Conservation (phyloP, 2,113 vertebrate species). For the Labeo catla region DNA sequence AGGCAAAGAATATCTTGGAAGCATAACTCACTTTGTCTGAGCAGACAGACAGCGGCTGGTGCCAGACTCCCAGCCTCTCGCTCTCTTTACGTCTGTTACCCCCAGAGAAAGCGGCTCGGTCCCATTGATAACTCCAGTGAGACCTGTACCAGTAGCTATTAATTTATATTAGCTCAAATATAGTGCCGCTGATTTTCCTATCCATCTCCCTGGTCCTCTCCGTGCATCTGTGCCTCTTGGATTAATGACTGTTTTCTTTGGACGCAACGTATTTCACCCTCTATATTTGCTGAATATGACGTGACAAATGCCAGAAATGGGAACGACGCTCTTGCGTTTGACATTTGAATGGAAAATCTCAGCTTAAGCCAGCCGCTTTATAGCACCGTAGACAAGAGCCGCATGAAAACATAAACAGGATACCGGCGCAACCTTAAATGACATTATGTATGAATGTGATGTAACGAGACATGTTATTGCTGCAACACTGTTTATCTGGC, state of each 20-base stretch:
- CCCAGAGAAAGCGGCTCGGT: slow-evolving; percentile 6
- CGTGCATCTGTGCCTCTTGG: slow-evolving; percentile 43
- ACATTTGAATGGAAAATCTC: slow-evolving; percentile 59
- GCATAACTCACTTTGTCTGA: slow-evolving; percentile 44
- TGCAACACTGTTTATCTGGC: slow-evolving; percentile 57
- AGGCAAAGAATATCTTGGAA: slow-evolving; percentile 35
- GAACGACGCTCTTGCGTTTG: slow-evolving; percentile 43
- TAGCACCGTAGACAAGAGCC: slow-evolving; percentile 31
- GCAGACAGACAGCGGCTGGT: slow-evolving; percentile 45
- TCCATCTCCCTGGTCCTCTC: slow-evolving; percentile 24
- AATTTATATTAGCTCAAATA: slow-evolving; percentile 50
- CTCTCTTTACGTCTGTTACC: slow-evolving; percentile 26
- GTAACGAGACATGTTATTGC: slow-evolving; percentile 52
- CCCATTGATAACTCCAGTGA: slow-evolving; percentile 38
- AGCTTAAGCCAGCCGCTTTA: slow-evolving; percentile 49
- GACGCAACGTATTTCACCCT: slow-evolving; percentile 39
- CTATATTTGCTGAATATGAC: slow-evolving; percentile 45
- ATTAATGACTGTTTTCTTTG: slow-evolving; percentile 51
- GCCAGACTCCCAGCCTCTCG: slow-evolving; percentile 28
- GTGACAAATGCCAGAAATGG: slow-evolving; percentile 51
- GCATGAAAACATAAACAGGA: slow-evolving; percentile 58
- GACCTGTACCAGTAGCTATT: slow-evolving; percentile 46
- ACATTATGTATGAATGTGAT: slow-evolving; percentile 61
- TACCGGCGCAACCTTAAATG: slow-evolving; percentile 53
- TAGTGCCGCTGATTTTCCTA: slow-evolving; percentile 31